phyloP scores from a whole-genome alignment of 2,888 invertebrate species.

The Aphidius colemani region DNA sequence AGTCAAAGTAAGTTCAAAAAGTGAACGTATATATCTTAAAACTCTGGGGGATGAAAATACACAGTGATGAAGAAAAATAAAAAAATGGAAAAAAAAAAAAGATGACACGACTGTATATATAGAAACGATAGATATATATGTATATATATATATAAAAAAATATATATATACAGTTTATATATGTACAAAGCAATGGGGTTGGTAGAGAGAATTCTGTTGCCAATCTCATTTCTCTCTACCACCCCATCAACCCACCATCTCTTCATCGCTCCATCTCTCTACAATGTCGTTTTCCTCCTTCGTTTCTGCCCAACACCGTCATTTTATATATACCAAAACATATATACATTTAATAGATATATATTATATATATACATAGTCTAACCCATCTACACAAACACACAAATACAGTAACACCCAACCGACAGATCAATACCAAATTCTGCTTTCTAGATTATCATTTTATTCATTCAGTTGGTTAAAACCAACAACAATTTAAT shows the following conservation, averaged over 20 bases:
- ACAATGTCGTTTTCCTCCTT: slow-evolving; percentile 34
- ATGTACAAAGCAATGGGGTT: neutral
- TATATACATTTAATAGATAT: too few species aligned
- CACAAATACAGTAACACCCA: slow-evolving; percentile 53
- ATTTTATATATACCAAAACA: slow-evolving; percentile 36
- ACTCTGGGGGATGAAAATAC: neutral
- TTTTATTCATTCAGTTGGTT: slow-evolving; percentile 53
- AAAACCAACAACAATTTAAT: slow-evolving; percentile 30
- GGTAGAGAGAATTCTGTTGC: slow-evolving; percentile 22
- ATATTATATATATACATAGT: too few species aligned
- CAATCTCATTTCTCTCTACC: slow-evolving; percentile 42
- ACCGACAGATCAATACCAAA: slow-evolving; percentile 56
- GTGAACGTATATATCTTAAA: neutral
- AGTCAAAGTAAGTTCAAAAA: too few species aligned
- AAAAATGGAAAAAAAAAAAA: slow-evolving; percentile 5
- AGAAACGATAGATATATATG: neutral
- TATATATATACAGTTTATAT: too few species aligned
- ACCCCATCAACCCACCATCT: slow-evolving; percentile 14
- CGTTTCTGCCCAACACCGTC: neutral
- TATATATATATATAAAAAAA: too few species aligned
- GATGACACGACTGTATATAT: slow-evolving; percentile 10
- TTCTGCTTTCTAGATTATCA: slow-evolving; percentile 55
- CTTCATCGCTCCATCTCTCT: slow-evolving; percentile 42
- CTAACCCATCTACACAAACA: slow-evolving; percentile 40
- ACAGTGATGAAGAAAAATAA: neutral